These are phyloP conservation scores for Rhea pennata DNA, from an alignment of 2,113 vertebrate genomes.

Conservation along the genomic window DNA sequence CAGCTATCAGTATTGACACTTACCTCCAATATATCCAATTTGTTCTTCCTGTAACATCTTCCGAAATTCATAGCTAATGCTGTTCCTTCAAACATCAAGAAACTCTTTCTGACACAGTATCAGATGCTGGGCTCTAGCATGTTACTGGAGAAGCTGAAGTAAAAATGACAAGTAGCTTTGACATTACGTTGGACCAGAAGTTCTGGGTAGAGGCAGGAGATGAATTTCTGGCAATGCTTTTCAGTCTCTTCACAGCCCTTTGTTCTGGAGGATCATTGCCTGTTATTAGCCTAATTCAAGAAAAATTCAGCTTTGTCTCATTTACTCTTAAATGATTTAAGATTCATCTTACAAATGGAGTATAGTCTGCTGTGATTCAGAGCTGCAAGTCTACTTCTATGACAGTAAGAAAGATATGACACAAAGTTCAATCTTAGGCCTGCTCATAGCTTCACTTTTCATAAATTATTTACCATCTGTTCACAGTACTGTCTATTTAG, in stretches of 20 bases:
- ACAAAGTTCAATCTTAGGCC: slow-evolving; percentile 47
- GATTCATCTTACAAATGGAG: slow-evolving; percentile 56
- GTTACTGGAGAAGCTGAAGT: slow-evolving; percentile 14
- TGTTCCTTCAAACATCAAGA: neutral
- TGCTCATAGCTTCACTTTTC: slow-evolving; percentile 41
- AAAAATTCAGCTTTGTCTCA: slow-evolving; percentile 66
- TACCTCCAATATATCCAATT: neutral
- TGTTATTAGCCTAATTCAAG: slow-evolving; percentile 54
- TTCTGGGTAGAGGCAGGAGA: slow-evolving; percentile 25
- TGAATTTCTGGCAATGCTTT: slow-evolving; percentile 38
- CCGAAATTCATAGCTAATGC: neutral
- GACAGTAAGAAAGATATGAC: slow-evolving; percentile 51
- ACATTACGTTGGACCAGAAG: neutral
- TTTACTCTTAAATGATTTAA: slow-evolving; percentile 58
- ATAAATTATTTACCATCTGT: slow-evolving; percentile 70
- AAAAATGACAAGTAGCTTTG: neutral
- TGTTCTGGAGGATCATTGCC: slow-evolving; percentile 19
- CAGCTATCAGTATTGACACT: neutral
- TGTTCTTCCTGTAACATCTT: neutral
- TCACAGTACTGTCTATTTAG: slow-evolving; percentile 62
- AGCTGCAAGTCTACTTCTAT: slow-evolving; percentile 31
- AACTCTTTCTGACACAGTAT: neutral
- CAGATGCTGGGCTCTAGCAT: neutral
- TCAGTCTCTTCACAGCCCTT: slow-evolving; percentile 17
- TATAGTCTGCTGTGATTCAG: slow-evolving; percentile 43